phyloP scores from a whole-genome alignment of 1,140 invertebrate species.

The Saccostrea glomerata region DNA sequence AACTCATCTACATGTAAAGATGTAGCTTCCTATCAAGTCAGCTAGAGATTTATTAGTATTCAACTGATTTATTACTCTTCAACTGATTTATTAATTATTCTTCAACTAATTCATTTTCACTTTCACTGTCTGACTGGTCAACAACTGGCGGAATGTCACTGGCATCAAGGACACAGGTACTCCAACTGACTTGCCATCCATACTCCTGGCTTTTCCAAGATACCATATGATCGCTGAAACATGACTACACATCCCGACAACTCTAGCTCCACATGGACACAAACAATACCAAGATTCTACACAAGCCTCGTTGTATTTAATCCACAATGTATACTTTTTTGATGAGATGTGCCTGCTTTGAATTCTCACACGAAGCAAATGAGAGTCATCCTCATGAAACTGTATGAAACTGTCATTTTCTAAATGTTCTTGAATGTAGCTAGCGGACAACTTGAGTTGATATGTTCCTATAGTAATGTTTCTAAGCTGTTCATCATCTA shows the following conservation, averaged over 20 bases:
- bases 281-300: slow-evolving; percentile 20
- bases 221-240: slow-evolving; percentile 39
- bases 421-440: slow-evolving; percentile 48
- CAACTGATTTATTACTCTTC: neutral
- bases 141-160: neutral
- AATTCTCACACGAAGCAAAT: slow-evolving; percentile 27
- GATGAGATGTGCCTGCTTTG: slow-evolving; percentile 40
- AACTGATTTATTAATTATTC: neutral
- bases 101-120: neutral
- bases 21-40: too few species aligned
- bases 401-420: slow-evolving; percentile 35
- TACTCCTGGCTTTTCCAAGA: neutral
- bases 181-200: neutral
- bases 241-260: slow-evolving; percentile 42
- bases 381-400: slow-evolving; percentile 26
- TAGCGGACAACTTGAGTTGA: slow-evolving; percentile 3
- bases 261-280: slow-evolving; percentile 33
- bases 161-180: too few species aligned
- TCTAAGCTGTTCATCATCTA: slow-evolving; percentile 31
- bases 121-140: neutral
- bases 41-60: too few species aligned
- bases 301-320: slow-evolving; percentile 8
- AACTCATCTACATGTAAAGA: too few species aligned
- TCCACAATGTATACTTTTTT: slow-evolving; percentile 16
- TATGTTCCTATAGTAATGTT: slow-evolving; percentile 27